Percentiles rank a stretch among this genome's conserved stretches.
phyloP scores from a whole-genome alignment of 1,140 invertebrate species.

The Spodoptera litura region DNA sequence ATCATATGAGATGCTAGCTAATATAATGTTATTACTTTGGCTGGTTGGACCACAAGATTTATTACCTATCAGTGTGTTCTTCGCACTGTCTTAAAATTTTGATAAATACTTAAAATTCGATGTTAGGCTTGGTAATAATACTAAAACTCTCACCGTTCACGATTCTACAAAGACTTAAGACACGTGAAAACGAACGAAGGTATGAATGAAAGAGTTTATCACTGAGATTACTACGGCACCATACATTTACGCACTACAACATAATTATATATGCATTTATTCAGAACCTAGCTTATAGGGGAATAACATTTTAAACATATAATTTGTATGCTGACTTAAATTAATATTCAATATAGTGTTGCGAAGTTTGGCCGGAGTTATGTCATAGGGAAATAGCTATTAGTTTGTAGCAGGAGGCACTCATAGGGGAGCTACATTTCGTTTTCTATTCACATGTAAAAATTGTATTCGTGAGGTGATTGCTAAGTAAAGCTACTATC shows the following conservation, averaged over 20 bases:
- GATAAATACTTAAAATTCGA: too few relatives aligned
- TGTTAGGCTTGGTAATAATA: too few relatives aligned
- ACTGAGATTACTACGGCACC: background rate
- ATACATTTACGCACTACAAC: slow-evolving; percentile 8
- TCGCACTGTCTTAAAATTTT: too few relatives aligned
- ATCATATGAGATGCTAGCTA: background rate
- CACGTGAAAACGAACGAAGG: background rate
- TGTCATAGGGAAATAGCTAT: slow-evolving; percentile 43
- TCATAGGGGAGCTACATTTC: slow-evolving; percentile 7
- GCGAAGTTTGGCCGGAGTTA: slow-evolving; percentile 33
- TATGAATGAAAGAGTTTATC: slow-evolving; percentile 9
- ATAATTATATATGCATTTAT: slow-evolving; percentile 29
- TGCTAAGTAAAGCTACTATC: slow-evolving; percentile 12
- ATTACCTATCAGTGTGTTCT: too few relatives aligned
- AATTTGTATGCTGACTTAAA: slow-evolving; percentile 33
- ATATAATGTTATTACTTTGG: background rate
- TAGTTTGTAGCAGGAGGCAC: slow-evolving; percentile 25
- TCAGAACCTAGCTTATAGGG: slow-evolving; percentile 16
- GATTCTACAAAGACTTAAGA: too few relatives aligned
- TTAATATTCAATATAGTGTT: slow-evolving; percentile 45
- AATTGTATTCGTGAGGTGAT: slow-evolving; percentile 25
- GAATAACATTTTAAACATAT: slow-evolving; percentile 39
- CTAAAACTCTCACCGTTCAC: too few relatives aligned
- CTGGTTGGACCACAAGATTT: too few relatives aligned
- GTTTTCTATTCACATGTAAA: slow-evolving; percentile 11